Conservation (phyloP, 2,797 vertebrate genomes). For the Aplochiton taeniatus region DNA sequence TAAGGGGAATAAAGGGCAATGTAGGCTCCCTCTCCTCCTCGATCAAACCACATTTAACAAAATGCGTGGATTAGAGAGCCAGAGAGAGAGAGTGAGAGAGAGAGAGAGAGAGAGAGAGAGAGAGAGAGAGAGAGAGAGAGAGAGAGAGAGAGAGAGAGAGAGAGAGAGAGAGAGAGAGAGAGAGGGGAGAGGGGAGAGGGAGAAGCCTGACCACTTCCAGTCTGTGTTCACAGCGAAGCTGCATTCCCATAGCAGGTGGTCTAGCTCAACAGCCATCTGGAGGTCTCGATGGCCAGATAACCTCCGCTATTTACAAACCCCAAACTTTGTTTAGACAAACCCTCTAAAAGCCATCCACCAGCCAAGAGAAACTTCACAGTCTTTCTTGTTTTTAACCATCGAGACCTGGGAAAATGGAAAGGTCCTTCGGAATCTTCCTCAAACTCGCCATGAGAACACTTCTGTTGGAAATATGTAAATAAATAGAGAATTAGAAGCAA, state of each 20-base stretch:
- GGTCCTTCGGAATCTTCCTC: slow-evolving; percentile 61
- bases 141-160: slow-evolving; percentile 13
- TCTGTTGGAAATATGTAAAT: slow-evolving; percentile 64
- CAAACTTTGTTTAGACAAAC: slow-evolving; percentile 79
- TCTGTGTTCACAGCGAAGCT: slow-evolving; percentile 50
- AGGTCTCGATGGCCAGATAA: slow-evolving; percentile 77
- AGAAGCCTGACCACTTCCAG: slow-evolving; percentile 50
- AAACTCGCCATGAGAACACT: slow-evolving; percentile 65
- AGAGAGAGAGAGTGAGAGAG: slow-evolving; percentile 18
- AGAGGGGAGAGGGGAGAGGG: slow-evolving; percentile 7
- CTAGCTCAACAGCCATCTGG: slow-evolving; percentile 76
- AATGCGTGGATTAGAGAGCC: slow-evolving; percentile 26
- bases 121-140: slow-evolving; percentile 33
- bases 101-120: slow-evolving; percentile 12
- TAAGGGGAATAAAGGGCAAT: slow-evolving; percentile 36
- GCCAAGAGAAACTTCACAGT: slow-evolving; percentile 67
- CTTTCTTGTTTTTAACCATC: slow-evolving; percentile 64
- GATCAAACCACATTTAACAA: slow-evolving; percentile 42
- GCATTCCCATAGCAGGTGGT: slow-evolving; percentile 80
- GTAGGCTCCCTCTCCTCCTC: slow-evolving; percentile 45
- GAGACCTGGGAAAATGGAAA: slow-evolving; percentile 65
- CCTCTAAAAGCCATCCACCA: slow-evolving; percentile 70
- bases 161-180: slow-evolving; percentile 5
- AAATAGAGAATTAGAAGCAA: slow-evolving; percentile 68
- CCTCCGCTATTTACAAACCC: slow-evolving; percentile 78